Evolutionary conservation across 1,140 invertebrate genomes (phyloP).

Genomic region (Aphidius gifuensis): DNA sequence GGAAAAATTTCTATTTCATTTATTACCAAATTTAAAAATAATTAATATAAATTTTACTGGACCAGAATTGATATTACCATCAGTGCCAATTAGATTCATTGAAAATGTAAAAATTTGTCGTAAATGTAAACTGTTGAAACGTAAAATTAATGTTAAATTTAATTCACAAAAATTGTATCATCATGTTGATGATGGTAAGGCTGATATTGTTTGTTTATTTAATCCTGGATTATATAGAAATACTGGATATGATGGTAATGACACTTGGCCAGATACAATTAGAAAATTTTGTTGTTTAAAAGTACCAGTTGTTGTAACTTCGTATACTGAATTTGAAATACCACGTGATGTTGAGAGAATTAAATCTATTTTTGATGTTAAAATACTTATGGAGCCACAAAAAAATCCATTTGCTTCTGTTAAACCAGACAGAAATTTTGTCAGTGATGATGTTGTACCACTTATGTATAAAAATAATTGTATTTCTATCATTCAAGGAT

Average conservation of each 20-base stretch:
- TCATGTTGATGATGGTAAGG: slow-evolving; percentile 54
- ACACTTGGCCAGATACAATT: slow-evolving; percentile 67
- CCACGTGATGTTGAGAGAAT: slow-evolving; percentile 60
- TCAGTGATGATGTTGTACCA: slow-evolving; percentile 66
- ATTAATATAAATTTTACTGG: slow-evolving; percentile 63
- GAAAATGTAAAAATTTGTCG: slow-evolving; percentile 54
- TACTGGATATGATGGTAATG: slow-evolving; percentile 60
- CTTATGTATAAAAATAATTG: slow-evolving; percentile 73
- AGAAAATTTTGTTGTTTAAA: slow-evolving; percentile 48
- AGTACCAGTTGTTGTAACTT: slow-evolving; percentile 63
- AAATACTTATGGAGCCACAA: slow-evolving; percentile 55
- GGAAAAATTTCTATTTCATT: slow-evolving; percentile 69
- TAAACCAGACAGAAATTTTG: slow-evolving; percentile 70
- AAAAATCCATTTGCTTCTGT: slow-evolving; percentile 65
- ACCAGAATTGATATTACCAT: slow-evolving; percentile 60
- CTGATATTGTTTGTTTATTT: slow-evolving; percentile 67
- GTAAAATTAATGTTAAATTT: slow-evolving; percentile 56
- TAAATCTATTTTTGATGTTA: slow-evolving; percentile 48
- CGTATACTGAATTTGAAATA: slow-evolving; percentile 65
- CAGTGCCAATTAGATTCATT: slow-evolving; percentile 55
- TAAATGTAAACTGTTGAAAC: slow-evolving; percentile 48
- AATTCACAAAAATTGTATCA: slow-evolving; percentile 61
- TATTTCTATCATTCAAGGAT: slow-evolving; percentile 45
- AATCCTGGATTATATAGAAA: slow-evolving; percentile 68
- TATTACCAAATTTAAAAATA: slow-evolving; percentile 56